phyloP scores from a whole-genome alignment of 2,113 vertebrate species.

The Octodon degus region DNA sequence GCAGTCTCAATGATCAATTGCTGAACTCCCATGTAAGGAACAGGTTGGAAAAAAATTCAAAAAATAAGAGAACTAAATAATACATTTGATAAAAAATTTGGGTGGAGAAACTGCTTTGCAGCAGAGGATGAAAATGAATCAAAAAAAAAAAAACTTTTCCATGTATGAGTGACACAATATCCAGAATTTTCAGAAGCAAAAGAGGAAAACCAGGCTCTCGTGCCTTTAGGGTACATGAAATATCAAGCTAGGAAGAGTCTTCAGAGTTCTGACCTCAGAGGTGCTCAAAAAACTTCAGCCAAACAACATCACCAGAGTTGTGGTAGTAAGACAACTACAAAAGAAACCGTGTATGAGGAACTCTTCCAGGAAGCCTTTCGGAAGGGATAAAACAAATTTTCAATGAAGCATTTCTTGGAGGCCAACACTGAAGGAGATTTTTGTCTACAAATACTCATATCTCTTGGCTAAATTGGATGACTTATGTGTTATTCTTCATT shows the following conservation, averaged over 20 bases:
- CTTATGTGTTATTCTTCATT: constrained; percentile 51
- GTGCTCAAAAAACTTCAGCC: background rate
- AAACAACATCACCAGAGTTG: background rate
- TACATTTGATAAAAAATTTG: background rate
- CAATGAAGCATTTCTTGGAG: background rate
- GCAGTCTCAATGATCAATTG: background rate
- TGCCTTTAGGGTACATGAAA: background rate
- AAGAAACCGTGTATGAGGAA: background rate
- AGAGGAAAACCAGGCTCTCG: background rate
- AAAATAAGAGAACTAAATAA: background rate
- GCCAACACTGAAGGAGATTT: background rate
- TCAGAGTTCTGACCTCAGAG: background rate
- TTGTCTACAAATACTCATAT: background rate
- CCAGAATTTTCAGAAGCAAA: background rate
- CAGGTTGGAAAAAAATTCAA: background rate
- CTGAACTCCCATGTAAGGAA: background rate
- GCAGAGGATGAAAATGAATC: background rate
- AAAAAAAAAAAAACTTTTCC: background rate
- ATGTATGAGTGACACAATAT: background rate
- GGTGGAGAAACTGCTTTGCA: background rate
- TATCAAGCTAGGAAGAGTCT: background rate
- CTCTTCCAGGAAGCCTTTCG: background rate
- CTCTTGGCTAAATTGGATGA: background rate
- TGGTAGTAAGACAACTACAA: background rate
- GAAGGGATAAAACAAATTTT: background rate